Base-by-base conservation (phyloP, 1,140 invertebrate genomes). In the Bicyclus anynana region DNA sequence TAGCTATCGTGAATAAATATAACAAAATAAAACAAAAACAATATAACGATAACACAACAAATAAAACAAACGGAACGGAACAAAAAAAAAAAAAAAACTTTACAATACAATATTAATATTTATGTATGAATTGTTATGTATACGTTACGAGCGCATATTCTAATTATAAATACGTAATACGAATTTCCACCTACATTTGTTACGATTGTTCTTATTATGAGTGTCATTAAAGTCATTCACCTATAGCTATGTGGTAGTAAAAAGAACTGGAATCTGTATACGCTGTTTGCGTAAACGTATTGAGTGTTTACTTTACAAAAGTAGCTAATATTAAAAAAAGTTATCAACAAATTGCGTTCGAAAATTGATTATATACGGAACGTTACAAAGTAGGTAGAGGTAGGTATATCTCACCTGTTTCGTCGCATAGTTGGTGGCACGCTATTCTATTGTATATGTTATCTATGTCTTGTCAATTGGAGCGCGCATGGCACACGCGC, bases 1-100 rank as follows among this genome's bases (percentile, higher is more conserved):
- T 77, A 80, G 72, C 78, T 87, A 84, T 50, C 62, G 67, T 73
- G 61, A 82, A 74, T 73, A 76, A 71, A 77, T 63, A 74, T 55
- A 38, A 12, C 38, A 49, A 49, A 67, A 50, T 60, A 62, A 52
- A 66, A 64, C 59, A 67, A 57, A 12, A 49, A 51, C 50, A 46
- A n/a, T n/a, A n/a, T n/a, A 53, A 53, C 23, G 40, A 53, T 53
- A 53, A 44, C 51, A 53, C n/a, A 52, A 40, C 2, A 21, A 20
- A 10, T 16, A 40, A 40, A 40, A 20, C 40, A 44, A 44, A 44
- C 40, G 18, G 18, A 44, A 44, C 40, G 40, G 17, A 44, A 44
- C 40, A 10, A 44, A 21, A 44, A 29, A 52, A 35, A 16, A n/a
- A 2, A 27, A 26, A 29, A 52, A 35, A 16, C 33, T 29, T 37